Evolutionary conservation across 1,140 invertebrate genomes (phyloP).

Genomic region (Eubasilissa regina): DNA sequence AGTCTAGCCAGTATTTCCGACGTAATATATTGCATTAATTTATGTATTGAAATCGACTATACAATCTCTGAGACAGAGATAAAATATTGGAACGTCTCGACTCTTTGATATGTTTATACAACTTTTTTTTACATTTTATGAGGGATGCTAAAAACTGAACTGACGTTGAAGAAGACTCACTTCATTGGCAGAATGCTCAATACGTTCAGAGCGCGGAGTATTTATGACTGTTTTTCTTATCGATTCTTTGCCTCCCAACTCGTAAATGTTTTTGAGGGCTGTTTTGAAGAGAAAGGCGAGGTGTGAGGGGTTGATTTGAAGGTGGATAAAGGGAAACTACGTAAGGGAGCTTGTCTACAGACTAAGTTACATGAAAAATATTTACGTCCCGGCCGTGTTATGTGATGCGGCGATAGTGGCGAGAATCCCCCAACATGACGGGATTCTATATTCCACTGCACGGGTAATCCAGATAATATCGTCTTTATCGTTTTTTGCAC

Average conservation of each 20-base stretch:
- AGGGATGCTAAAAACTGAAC: background rate
- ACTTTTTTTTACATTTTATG: no score
- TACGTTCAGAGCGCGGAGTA: background rate
- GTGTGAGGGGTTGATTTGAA: conserved; percentile 4
- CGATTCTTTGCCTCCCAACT: conserved; percentile 1
- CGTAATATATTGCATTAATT: no score
- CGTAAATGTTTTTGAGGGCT: conserved; percentile 33
- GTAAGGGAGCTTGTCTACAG: no score
- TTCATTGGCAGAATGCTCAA: background rate
- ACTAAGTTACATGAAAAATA: conserved; percentile 13
- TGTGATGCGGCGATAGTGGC: background rate
- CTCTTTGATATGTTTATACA: no score
- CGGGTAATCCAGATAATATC: no score
- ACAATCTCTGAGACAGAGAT: no score
- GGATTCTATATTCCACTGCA: no score
- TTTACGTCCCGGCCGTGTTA: background rate
- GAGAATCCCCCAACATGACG: background rate
- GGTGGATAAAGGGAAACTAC: conserved; percentile 8
- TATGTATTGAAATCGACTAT: no score
- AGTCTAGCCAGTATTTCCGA: no score
- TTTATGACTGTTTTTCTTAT: conserved; percentile 20
- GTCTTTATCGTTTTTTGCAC: no score
- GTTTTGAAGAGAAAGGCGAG: conserved; percentile 5
- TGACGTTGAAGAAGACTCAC: conserved; percentile 6
- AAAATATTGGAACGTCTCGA: no score